Percentiles rank a stretch among this genome's conserved stretches.
Evolutionary conservation across 2,797 vertebrate species (phyloP).

Genomic region (Pteronotus mesoamericanus): DNA sequence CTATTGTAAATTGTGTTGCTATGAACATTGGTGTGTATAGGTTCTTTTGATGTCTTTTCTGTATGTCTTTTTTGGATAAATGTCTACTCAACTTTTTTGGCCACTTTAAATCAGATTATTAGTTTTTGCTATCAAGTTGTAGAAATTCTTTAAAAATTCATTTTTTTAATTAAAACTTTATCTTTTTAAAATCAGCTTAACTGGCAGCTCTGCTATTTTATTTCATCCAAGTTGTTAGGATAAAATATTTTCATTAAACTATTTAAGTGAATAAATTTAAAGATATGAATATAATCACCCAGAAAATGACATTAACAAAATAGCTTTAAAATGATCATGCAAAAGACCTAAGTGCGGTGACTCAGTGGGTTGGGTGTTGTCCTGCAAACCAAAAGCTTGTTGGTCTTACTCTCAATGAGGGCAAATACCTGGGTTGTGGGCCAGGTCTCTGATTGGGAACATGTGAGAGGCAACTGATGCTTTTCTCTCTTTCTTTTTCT

Average conservation of each 20-base stretch:
- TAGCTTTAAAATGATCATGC: conserved; percentile 51
- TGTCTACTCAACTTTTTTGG: background rate
- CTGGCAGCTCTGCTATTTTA: background rate
- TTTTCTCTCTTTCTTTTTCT: too few relatives aligned
- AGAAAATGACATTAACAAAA: conserved; percentile 41
- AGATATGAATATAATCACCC: conserved; percentile 46
- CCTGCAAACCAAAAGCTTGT: too few relatives aligned
- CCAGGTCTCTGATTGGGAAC: too few relatives aligned
- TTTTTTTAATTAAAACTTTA: background rate
- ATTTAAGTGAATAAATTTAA: conserved; percentile 42
- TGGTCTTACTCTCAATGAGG: too few relatives aligned
- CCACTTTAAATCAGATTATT: background rate
- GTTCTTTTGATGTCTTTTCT: background rate
- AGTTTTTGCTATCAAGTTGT: background rate
- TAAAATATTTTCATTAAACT: conserved; percentile 34
- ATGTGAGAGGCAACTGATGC: too few relatives aligned
- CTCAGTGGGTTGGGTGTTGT: too few relatives aligned
- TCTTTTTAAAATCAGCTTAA: background rate
- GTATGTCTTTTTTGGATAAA: background rate
- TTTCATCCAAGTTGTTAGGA: background rate
- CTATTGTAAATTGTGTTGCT: too few relatives aligned
- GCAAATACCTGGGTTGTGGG: too few relatives aligned
- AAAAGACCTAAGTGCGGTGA: background rate
- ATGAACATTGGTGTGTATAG: too few relatives aligned
- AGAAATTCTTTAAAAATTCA: background rate